phyloP scores from a whole-genome alignment of 2,888 invertebrate genomes.

The Drosophila incognita region DNA sequence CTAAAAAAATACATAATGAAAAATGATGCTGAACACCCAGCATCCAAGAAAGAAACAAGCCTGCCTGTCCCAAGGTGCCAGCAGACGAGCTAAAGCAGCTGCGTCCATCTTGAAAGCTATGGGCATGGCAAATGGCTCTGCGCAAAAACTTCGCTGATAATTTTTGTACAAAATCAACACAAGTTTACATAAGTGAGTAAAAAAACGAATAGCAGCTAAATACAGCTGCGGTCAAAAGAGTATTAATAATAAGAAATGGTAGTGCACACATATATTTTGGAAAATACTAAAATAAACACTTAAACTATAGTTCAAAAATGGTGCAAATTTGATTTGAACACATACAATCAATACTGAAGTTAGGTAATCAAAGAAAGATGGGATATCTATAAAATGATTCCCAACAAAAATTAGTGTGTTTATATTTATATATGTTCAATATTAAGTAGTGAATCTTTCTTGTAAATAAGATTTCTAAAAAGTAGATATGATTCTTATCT shows the following conservation, averaged over 20 bases:
- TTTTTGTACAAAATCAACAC: slow-evolving; percentile 43
- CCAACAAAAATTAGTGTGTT: background rate
- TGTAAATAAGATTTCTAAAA: background rate
- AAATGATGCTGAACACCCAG: slow-evolving; percentile 49
- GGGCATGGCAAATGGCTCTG: slow-evolving; percentile 29
- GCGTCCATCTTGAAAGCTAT: slow-evolving; percentile 57
- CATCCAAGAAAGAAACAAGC: background rate
- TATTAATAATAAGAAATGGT: slow-evolving; percentile 24
- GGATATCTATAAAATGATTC: background rate
- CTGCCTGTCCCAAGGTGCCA: background rate
- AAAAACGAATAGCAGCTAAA: background rate
- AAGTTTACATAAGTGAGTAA: slow-evolving; percentile 15
- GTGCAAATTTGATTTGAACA: background rate
- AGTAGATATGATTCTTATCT: background rate
- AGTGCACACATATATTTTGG: background rate
- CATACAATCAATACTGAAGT: background rate
- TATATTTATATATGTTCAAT: too few species aligned
- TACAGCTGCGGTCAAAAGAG: slow-evolving; percentile 39
- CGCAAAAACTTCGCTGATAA: slow-evolving; percentile 53
- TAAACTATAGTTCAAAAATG: background rate
- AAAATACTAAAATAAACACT: background rate
- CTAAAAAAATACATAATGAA: slow-evolving; percentile 67
- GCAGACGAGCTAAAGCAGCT: slow-evolving; percentile 49
- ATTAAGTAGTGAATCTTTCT: background rate
- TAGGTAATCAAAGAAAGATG: background rate